These are phyloP conservation scores for Huso huso DNA, from an alignment of 2,797 vertebrate species.

Conservation along the genomic window DNA sequence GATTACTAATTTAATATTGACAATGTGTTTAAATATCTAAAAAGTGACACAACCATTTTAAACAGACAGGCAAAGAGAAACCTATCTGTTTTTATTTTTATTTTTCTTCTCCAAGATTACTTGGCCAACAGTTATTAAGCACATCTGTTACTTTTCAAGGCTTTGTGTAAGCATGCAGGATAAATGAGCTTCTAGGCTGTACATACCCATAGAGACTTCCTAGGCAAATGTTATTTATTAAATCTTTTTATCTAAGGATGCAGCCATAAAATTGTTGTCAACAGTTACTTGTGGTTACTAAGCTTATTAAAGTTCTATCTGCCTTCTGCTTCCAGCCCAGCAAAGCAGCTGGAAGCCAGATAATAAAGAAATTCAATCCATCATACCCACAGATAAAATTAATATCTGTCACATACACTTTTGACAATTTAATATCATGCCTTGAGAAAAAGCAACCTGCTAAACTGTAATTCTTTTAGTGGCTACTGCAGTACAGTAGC, in stretches of 20 bases:
- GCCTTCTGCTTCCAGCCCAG: constrained; percentile 44
- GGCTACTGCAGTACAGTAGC: not conserved
- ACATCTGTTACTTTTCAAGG: not conserved
- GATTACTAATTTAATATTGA: too few relatives aligned
- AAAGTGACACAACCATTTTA: too few relatives aligned
- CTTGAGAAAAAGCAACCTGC: constrained; percentile 37
- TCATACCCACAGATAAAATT: constrained; percentile 72
- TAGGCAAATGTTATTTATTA: constrained; percentile 58
- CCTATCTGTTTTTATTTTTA: not conserved
- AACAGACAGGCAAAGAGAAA: too few relatives aligned
- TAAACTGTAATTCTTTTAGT: constrained; percentile 1
- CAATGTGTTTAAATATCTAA: too few relatives aligned
- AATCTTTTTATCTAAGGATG: constrained; percentile 60
- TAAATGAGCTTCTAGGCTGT: constrained; percentile 16
- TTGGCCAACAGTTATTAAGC: constrained; percentile 6
- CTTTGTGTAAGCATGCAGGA: constrained; percentile 1
- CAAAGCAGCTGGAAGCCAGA: constrained; percentile 47
- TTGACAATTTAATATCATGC: constrained; percentile 65
- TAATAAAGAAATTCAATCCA: constrained; percentile 71
- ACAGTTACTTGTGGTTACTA: constrained; percentile 46
- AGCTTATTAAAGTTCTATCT: constrained; percentile 68
- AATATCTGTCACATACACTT: constrained; percentile 67
- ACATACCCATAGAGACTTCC: constrained; percentile 38
- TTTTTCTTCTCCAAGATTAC: not conserved
- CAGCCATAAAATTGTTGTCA: constrained; percentile 45